These are phyloP conservation scores for Leptopilina syphax DNA, from an alignment of 2,888 invertebrate species.

Conservation along the genomic window DNA sequence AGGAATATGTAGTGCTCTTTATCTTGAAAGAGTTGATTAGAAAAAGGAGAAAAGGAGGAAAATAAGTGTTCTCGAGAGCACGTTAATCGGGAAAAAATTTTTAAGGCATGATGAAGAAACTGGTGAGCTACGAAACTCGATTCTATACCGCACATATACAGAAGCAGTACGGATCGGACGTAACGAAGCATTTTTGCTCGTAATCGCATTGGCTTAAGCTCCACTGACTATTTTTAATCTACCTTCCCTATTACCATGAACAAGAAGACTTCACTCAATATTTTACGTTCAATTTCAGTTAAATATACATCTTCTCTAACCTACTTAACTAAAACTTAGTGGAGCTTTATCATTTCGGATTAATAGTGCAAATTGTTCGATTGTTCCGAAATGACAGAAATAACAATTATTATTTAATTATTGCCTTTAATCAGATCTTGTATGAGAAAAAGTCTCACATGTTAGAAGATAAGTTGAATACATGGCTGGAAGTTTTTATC, in stretches of 20 bases:
- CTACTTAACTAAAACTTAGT: neutral
- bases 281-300: conserved; percentile 49
- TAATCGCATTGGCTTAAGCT: conserved; percentile 65
- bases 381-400: no score
- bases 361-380: neutral
- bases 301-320: neutral
- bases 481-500: no score
- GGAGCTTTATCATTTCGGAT: neutral
- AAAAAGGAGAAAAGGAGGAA: neutral
- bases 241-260: conserved; percentile 56
- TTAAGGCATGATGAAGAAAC: conserved; percentile 26
- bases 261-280: conserved; percentile 45
- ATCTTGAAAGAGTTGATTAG: conserved; percentile 8
- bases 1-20: neutral
- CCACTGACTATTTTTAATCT: conserved; percentile 66
- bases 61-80: conserved; percentile 28
- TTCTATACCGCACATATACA: neutral
- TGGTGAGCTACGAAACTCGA: conserved; percentile 2
- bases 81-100: conserved; percentile 14
- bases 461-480: no score
- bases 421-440: no score
- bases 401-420: no score
- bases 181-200: conserved; percentile 70
- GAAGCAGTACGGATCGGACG: conserved; percentile 51
- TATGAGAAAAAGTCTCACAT: no score